These are phyloP conservation scores for Zingel zingel DNA, from an alignment of 2,113 vertebrate species.

Conservation along the genomic window DNA sequence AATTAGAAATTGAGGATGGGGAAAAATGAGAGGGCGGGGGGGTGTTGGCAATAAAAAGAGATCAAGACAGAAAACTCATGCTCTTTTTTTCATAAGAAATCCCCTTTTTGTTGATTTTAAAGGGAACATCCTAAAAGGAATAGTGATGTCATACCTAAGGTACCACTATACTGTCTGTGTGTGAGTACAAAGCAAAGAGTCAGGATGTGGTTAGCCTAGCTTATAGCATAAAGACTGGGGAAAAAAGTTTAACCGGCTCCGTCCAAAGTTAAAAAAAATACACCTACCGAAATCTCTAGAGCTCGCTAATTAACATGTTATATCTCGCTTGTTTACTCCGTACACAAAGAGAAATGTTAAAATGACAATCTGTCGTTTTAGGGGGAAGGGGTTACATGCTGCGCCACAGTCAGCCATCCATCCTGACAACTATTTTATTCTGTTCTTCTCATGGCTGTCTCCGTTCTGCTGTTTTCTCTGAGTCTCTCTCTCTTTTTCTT, in stretches of 20 bases:
- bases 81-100: not conserved
- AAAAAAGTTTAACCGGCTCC: not conserved
- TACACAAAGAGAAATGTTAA: not conserved
- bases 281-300: not conserved
- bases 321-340: not conserved
- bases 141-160: too few species aligned
- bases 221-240: not conserved
- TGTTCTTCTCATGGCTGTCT: not conserved
- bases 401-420: not conserved
- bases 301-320: too few species aligned
- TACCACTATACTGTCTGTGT: not conserved
- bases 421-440: not conserved
- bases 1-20: conserved; percentile 12
- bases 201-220: not conserved
- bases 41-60: not conserved
- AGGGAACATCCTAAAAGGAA: not conserved
- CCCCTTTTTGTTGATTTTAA: not conserved
- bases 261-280: not conserved
- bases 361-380: not conserved
- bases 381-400: not conserved
- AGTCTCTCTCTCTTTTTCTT: not conserved
- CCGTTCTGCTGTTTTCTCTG: not conserved
- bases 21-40: not conserved
- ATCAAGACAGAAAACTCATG: not conserved
- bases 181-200: not conserved